Evolutionary conservation across 2,113 vertebrate species (phyloP), one percentile per base, ranked within the genome.

Genomic region (Neolamprologus fasciatus): DNA sequence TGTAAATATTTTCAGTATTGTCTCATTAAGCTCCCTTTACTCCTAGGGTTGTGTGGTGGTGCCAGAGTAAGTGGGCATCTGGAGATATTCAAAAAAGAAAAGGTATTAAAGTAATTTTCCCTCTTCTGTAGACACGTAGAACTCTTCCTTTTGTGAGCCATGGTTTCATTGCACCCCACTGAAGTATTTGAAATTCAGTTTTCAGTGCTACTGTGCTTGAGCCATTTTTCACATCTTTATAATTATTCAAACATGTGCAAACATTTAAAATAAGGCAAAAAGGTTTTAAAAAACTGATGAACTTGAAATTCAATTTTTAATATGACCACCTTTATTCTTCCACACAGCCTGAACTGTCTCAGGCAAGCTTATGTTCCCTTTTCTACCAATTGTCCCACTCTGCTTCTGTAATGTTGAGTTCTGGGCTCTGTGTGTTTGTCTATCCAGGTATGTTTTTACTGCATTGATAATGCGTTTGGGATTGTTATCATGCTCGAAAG

Each of bases 91-190:
- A 5, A 71, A 71, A 71, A 71, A 71, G 23, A 0, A 40, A 68
- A 68, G 63, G 33, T 12, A 3, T 66, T 1, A 66, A 37, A 66
- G 33, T 37, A 13, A 8, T 37, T 42, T 71, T 71, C 12, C 63
- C 3, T 23, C 5, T 71, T 71, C 63, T 71, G n/a, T 71, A 71
- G 37, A 0, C n/a, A 9, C n/a, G 0, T 40, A 0, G 35, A 71
- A 71, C 19, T 40, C n/a, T 37, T 68, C n/a, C 35, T 68, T 68
- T 71, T 71, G 37, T 23, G 8, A 23, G 37, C 3, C 35, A 71
- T 9, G 2, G 21, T 42, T 66, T n/a, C 31, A 66, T 66, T 37
- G 61, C 61, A 63, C 9, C 2, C 28, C 61, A 66, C 1, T 66
- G 61, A 35, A 66, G 31, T 28, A 47, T 76, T 4, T 76, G 14